These are phyloP conservation scores for Ispidina picta DNA, from an alignment of 2,797 vertebrate species.

Conservation along the genomic window DNA sequence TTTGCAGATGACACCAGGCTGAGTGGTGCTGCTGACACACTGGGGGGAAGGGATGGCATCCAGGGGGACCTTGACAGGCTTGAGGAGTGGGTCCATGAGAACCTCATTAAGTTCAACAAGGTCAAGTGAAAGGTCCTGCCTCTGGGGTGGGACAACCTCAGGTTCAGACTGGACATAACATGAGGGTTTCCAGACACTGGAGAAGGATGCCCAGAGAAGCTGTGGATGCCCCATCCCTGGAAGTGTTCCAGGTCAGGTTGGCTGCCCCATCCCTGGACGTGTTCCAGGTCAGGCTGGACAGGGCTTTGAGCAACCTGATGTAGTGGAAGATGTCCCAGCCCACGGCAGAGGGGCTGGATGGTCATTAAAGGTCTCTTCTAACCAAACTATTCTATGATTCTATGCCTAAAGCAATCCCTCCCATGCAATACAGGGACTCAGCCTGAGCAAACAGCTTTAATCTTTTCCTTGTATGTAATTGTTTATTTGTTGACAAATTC, in stretches of 20 bases:
- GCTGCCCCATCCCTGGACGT: not conserved
- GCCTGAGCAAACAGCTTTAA: not conserved
- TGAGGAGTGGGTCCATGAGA: not conserved
- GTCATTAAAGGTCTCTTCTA: not conserved
- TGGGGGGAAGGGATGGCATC: not conserved
- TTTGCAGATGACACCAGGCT: not conserved
- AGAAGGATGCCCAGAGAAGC: not conserved
- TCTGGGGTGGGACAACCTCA: not conserved
- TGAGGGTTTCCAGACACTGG: not conserved
- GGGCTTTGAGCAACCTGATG: not conserved
- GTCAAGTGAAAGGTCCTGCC: not conserved
- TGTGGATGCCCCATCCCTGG: not conserved
- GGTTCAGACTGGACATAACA: not conserved
- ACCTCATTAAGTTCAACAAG: not conserved
- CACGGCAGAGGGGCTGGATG: not conserved
- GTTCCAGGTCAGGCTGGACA: fast-evolving
- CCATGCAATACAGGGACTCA: not conserved
- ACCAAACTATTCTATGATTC: not conserved
- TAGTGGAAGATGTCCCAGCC: not conserved
- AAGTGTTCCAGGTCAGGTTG: no score
- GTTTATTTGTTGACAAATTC: not conserved
- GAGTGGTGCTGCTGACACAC: fast-evolving
- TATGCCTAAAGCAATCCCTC: not conserved
- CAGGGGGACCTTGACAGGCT: not conserved
- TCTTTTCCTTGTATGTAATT: not conserved